Evolutionary conservation across 2,113 vertebrate species (phyloP), one percentile per base, ranked within the genome.

Genomic region (Tamias sibiricus): DNA sequence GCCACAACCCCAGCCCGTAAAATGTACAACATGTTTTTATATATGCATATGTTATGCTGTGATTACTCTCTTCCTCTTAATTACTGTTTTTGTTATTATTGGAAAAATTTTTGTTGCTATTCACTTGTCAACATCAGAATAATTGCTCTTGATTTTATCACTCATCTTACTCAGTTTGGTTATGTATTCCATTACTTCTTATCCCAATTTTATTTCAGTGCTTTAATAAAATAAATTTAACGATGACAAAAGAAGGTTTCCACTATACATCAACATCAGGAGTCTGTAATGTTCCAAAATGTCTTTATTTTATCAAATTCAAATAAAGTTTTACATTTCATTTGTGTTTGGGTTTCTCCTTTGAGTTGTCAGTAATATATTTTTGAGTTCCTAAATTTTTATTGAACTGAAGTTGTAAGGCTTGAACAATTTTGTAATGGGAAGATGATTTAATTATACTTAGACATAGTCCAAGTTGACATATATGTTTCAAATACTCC

Each of bases 251-350:
- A 87, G 19, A 68, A 75, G 26, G 75, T 82, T 59, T 26, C 59
- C 68, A 52, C 22, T n/a, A 54, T 90, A 52, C 1, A 26, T 49
- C n/a, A 11, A 62, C 28, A 69, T 54, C 19, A 79, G 64, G 66
- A 85, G n/a, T 88, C 40, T 83, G 8, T 59, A 90, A 37, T 24
- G 10, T 93, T 88, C 35, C 64, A 57, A 64, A 62, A 37, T 90
- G 17, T 80, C 22, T 95, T 91, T 81, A 49, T 92, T 87, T 91
- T 95, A 40, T 62, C 66, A 81, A 42, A 40, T 47, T 77, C 37
- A 32, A 32, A 68, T 81, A 82, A 52, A 62, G 71, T 80, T 80
- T 95, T 87, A 81, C 17, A 66, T 44, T 44, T 87, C 22, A 22
- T 81, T 72, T 72, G 42, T 91, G 54, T 95, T 95, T 79, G 57